Percentiles rank a stretch among this genome's conserved stretches.
These are phyloP conservation scores for Myotis daubentonii DNA, from an alignment of 2,797 vertebrate species.

Conservation along the genomic window DNA sequence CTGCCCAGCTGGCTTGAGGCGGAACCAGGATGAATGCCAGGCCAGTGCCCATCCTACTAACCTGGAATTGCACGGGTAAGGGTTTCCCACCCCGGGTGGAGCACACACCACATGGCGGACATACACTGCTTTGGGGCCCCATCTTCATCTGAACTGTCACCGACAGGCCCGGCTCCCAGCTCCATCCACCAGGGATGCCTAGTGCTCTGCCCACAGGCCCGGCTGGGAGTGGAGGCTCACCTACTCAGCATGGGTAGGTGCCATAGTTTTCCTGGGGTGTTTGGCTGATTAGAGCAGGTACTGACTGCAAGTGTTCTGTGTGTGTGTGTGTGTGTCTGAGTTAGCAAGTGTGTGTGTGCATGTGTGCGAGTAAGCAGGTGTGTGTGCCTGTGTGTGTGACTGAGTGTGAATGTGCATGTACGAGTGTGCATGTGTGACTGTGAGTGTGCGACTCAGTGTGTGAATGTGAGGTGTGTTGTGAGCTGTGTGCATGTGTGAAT, in stretches of 20 bases:
- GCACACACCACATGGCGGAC: neutral
- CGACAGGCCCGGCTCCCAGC: neutral
- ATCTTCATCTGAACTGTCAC: neutral
- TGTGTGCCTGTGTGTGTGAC: neutral
- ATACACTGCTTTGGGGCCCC: neutral
- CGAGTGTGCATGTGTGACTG: too few relatives aligned
- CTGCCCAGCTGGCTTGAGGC: neutral
- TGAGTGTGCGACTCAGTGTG: too few relatives aligned
- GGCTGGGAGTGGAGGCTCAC: neutral
- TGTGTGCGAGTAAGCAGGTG: neutral
- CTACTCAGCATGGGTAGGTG: neutral
- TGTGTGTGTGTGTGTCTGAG: too few relatives aligned
- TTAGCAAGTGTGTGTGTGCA: neutral
- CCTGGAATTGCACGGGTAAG: neutral
- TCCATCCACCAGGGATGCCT: too few relatives aligned
- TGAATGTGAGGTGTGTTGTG: neutral
- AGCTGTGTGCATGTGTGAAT: too few relatives aligned
- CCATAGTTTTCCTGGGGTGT: neutral
- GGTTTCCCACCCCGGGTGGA: neutral
- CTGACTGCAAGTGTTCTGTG: neutral
- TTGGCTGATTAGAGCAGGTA: neutral
- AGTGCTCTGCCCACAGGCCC: too few relatives aligned
- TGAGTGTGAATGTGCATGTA: too few relatives aligned
- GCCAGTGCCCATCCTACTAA: neutral
- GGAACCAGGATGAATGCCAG: neutral